Evolutionary conservation across 2,888 invertebrate genomes (phyloP), one percentile per base, ranked within the genome.

Genomic region (Diploptera punctata): DNA sequence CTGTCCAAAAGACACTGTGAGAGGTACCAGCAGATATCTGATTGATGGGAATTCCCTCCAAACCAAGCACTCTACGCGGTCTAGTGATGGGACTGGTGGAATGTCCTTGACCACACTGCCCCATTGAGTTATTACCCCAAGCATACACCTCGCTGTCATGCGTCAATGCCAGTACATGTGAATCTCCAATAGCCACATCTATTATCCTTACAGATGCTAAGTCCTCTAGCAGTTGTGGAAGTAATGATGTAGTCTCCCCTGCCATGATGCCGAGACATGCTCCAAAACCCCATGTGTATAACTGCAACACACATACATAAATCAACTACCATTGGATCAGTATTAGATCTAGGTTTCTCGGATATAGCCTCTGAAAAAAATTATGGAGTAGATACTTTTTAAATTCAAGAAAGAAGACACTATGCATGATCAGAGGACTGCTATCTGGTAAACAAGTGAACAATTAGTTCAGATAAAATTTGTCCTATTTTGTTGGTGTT

Each of bases 11-110:
- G 29, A 89, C 81, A 57, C 88, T 88, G 80, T 90, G 89, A 0
- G 88, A 87, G 0, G 89, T 89, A 70, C 89, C 89, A 44, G 89
- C 89, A 69, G 89, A 89, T 67, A 90, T 87, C 79, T 89, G 89
- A 76, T 87, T 82, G 49, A 89, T 83, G 54, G 82, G 81, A 1
- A 86, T 82, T 1, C 86, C 86, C 26, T 86, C 86, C 21, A 89
- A 78, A 1, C 87, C 87, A 29, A 86, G 79, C 1, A 89, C 88
- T 78, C 86, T 86, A 54, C 84, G 81, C 1, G 89, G 89, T 67
- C 86, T 80, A 1, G 86, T 83, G 3, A 89, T 82, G 3, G 88
- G 88, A 73, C 87, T 87, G 44, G 86, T 86, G 0, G 85, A 84
- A 79, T 88, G 88, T 2, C 89, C 88, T 77, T 87, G 87, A 0